Evolutionary conservation across 2,797 vertebrate genomes (phyloP).

Genomic region (Paedocypris micromegethes): DNA sequence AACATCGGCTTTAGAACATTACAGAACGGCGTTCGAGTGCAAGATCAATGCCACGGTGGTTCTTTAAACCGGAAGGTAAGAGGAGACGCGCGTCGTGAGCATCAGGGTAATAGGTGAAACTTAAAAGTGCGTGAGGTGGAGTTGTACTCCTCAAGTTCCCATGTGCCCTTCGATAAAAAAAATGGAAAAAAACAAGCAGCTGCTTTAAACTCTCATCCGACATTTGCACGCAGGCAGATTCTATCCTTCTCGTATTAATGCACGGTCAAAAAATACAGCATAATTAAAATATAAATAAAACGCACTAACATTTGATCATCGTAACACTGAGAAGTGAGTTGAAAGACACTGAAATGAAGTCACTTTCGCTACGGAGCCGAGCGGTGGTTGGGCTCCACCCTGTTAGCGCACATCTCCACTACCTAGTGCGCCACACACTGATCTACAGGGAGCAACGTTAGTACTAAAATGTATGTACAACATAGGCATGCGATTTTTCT

Average conservation of each 20-base stretch:
- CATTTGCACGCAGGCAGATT: slow-evolving; percentile 61
- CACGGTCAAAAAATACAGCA: slow-evolving; percentile 63
- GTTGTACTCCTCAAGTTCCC: slow-evolving; percentile 35
- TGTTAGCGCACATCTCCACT: not conserved
- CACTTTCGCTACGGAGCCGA: slow-evolving; percentile 23
- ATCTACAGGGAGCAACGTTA: slow-evolving; percentile 11
- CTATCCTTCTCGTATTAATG: slow-evolving; percentile 58
- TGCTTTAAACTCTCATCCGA: slow-evolving; percentile 55
- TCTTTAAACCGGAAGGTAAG: slow-evolving; percentile 14
- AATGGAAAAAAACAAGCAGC: slow-evolving; percentile 39
- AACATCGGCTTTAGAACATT: not conserved
- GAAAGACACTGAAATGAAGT: slow-evolving; percentile 41
- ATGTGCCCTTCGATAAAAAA: slow-evolving; percentile 32
- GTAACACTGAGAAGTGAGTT: slow-evolving; percentile 55
- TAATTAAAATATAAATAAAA: slow-evolving; percentile 74
- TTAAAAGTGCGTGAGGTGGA: slow-evolving; percentile 49
- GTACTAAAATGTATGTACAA: slow-evolving; percentile 37
- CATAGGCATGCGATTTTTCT: slow-evolving; percentile 39
- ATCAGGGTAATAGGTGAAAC: slow-evolving; percentile 13
- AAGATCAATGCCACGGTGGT: slow-evolving; percentile 27
- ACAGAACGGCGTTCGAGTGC: not conserved
- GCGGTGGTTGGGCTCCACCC: too few species aligned
- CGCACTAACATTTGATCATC: slow-evolving; percentile 49
- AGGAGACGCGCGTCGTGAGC: slow-evolving; percentile 11
- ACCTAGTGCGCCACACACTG: slow-evolving; percentile 17